phyloP scores from a whole-genome alignment of 2,797 vertebrate species.

The Gobio occitaniae region DNA sequence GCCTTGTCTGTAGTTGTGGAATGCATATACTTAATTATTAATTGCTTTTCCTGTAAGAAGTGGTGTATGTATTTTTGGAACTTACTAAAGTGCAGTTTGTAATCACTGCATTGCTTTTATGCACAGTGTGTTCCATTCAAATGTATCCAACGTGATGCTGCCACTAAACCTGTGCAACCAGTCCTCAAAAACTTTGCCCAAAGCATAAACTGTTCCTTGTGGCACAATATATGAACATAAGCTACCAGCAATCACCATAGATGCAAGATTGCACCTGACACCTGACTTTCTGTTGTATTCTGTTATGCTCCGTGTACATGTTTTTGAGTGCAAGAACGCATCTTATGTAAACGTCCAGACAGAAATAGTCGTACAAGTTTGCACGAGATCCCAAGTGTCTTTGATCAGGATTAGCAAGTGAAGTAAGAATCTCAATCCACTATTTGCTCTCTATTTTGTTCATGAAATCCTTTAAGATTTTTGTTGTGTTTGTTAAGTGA shows the following conservation, averaged over 20 bases:
- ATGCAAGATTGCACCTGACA: background rate
- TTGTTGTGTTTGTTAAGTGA: conserved; percentile 19
- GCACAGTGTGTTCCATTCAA: background rate
- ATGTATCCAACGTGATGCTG: background rate
- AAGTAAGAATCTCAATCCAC: background rate
- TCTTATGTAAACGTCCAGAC: conserved; percentile 13
- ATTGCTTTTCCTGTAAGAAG: background rate
- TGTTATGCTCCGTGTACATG: background rate
- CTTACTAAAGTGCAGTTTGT: conserved; percentile 4
- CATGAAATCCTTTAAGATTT: background rate
- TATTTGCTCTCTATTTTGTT: conserved; percentile 24
- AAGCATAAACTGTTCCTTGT: conserved; percentile 51
- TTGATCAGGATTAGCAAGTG: background rate
- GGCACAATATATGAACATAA: conserved; percentile 36
- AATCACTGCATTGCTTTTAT: background rate
- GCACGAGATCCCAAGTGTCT: background rate
- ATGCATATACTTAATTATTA: background rate
- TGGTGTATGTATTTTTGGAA: conserved; percentile 15
- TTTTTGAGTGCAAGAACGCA: background rate
- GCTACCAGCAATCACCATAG: background rate
- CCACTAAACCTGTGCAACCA: conserved; percentile 56
- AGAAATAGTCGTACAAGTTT: background rate
- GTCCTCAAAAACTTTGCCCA: conserved; percentile 51
- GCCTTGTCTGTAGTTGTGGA: background rate
- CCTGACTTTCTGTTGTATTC: background rate